Base-by-base conservation (phyloP, 2,888 invertebrate genomes). In the Lasioglossum pauxillum region DNA sequence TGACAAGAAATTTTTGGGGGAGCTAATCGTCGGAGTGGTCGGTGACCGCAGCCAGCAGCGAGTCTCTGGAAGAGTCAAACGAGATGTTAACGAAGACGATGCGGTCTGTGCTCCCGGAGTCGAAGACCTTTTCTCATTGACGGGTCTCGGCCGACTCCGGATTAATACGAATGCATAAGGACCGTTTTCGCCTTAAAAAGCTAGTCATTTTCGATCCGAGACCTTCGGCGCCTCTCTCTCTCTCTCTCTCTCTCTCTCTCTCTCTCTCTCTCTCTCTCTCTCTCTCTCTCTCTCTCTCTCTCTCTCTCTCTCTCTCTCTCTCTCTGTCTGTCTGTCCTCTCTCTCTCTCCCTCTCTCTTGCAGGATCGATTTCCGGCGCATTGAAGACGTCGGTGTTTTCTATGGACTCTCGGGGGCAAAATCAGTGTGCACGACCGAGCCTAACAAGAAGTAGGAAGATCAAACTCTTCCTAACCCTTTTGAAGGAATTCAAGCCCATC, bases 391-490 rank as follows among this genome's bases (percentile, higher is more conserved):
- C 49, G 35, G 35, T 35, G 14, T 49, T 53, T 74, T 74, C 74
- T 53, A 74, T 49, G 23, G 74, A 35, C 14, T 76, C 35, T 73
- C 53, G 41, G 19, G 19, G 53, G 35, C 64, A 49, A 74, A 74
- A 31, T 74, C 74, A 74, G 46, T 53, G 49, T 74, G 49, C 74
- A 49, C 46, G 49, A 53, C 49, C 49, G 74, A 74, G 74, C 74
- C 49, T 74, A 74, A 49, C 49, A 53, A 53, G 49, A 74, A 74
- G 35, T 74, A 35, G 49, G 74, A 71, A 74, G 57, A 71, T 78
- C 57, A 79, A 72, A 35, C n/a, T 41, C n/a, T 27, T 71, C 49
- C 74, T 53, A 74, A 31, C 74, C 49, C 74, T 74, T 74, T 74
- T 74, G 49, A 74, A 49, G 49, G 49, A 74, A 74, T 74, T 12